Percentiles rank a stretch among this genome's conserved stretches.
Conservation (phyloP, 1,140 invertebrate species). For the Bactericera cockerelli region DNA sequence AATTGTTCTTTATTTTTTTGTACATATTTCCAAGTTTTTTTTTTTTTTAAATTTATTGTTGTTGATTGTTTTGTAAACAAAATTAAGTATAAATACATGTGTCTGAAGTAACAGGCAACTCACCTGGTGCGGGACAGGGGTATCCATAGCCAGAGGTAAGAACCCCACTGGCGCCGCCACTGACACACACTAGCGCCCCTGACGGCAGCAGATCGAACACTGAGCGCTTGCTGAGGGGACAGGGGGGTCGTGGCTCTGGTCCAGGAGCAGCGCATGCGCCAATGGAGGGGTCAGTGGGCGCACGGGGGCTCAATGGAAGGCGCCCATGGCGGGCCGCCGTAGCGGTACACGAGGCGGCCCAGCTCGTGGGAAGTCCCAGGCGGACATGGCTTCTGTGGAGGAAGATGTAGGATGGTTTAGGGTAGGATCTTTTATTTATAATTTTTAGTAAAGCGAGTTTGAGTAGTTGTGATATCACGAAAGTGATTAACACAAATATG, state of each 20-base stretch:
- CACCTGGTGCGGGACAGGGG: conserved; percentile 91
- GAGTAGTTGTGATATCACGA: no score
- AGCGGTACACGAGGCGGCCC: conserved; percentile 86
- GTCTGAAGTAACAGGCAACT: no score
- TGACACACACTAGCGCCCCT: conserved; percentile 77
- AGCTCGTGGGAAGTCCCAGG: conserved; percentile 82
- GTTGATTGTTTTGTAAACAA: no score
- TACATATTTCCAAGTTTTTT: no score
- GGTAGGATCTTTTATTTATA: no score
- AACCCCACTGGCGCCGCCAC: conserved; percentile 82
- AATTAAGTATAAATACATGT: no score
- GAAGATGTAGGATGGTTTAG: no score
- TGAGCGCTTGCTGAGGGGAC: conserved; percentile 66
- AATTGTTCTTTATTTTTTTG: no score
- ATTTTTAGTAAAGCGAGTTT: no score
- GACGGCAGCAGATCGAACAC: conserved; percentile 81
- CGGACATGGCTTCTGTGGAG: conserved; percentile 87
- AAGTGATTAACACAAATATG: no score
- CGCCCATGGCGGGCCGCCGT: conserved; percentile 87
- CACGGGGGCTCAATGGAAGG: conserved; percentile 56
- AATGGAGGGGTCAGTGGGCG: conserved; percentile 58
- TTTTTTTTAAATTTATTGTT: no score
- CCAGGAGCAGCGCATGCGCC: conserved; percentile 87
- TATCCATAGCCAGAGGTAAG: conserved; percentile 93
- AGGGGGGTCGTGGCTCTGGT: conserved; percentile 92